Evolutionary conservation across 2,888 invertebrate species (phyloP), one percentile per base, ranked within the genome.

Genomic region (Drosophila pseudotalamancana): DNA sequence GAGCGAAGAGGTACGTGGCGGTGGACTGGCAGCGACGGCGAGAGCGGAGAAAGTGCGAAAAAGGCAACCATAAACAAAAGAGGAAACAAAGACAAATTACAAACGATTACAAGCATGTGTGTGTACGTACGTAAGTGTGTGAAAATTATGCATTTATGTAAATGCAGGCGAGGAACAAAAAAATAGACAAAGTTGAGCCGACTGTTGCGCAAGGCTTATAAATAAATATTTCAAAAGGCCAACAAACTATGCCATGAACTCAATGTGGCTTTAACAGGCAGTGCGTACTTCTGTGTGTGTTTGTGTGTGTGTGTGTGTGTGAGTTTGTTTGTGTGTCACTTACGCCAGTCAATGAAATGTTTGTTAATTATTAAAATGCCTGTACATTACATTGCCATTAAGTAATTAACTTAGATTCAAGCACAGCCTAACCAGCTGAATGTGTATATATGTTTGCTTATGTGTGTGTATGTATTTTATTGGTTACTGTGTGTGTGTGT

Each of bases 331-430:
- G 32, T 50, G 64, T 50, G 31, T 48, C 42, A 39, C 43, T 71
- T 70, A 55, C 66, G 83, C 67, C 74, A 78, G 83, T 80, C 81
- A 83, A 81, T 82, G 83, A 78, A 81, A 72, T 70, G 77, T 74
- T 80, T 71, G 78, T 82, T 78, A 78, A 78, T 78, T 83, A 83
- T 82, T 81, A 68, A 83, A 64, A 64, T 62, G 57, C 39, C 69
- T 70, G 62, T 74, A 74, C 77, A 82, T 82, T 77, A 72, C 69
- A 77, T 73, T 78, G 77, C 77, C 80, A 84, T 84, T 85, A 84
- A 81, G 83, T 84, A 84, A 84, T 84, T 84, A 85, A 81, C 83
- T 82, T 61, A 45, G 66, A 62, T 69, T 49, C 63, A 55, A 55
- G 67, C 59, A 53, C 31, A 69, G 60, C 54, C 49, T 12, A 55